Base-by-base conservation (phyloP, 2,888 invertebrate species). In the Cheilosia vernalis region DNA sequence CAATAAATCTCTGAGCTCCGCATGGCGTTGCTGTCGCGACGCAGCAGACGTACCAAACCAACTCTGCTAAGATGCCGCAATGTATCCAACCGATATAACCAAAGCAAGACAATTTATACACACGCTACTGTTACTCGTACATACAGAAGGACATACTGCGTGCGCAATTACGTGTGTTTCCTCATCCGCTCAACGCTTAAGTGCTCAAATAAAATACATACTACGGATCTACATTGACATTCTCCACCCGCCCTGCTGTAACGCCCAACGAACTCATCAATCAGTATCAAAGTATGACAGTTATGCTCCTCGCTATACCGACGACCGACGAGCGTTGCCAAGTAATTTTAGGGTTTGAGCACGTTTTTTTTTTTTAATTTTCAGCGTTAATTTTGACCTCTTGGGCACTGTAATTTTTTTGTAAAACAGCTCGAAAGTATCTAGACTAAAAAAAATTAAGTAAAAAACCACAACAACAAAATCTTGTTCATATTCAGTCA, bases 241-340 rank as follows among this genome's bases (percentile, higher is more conserved):
- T 9, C 19, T 17, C 9, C 17, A 17, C 4, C 10, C 10, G 9
- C 21, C 7, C 49, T 51, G 19, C 9, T 49, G 0, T 21, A 21
- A 30, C 27, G 13, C 24, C 3, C 19, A 44, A 58, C 64, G 70
- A 82, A 76, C 60, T 64, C 58, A 82, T 82, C 81, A 82, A 82
- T 82, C 76, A 76, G 70, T 76, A 76, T 76, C 76, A 82, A 58
- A 64, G 37, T 76, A 64, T 70, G 81, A 82, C 81, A 76, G 44
- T 82, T 64, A 64, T 64, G 70, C 30, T 56, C 44, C 56, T 64
- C 37, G 42, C 40, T 51, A 30, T 30, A 44, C 30, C 15, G 27
- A 15, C 19, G 6, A 47, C 2, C 7, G 4, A 4, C 15, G n/a
- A 21, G n/a, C n/a, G n/a, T n/a, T n/a, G n/a, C n/a, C n/a, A n/a